Base-by-base conservation (phyloP, 2,797 vertebrate genomes). In the Enteromius fasciolatus region DNA sequence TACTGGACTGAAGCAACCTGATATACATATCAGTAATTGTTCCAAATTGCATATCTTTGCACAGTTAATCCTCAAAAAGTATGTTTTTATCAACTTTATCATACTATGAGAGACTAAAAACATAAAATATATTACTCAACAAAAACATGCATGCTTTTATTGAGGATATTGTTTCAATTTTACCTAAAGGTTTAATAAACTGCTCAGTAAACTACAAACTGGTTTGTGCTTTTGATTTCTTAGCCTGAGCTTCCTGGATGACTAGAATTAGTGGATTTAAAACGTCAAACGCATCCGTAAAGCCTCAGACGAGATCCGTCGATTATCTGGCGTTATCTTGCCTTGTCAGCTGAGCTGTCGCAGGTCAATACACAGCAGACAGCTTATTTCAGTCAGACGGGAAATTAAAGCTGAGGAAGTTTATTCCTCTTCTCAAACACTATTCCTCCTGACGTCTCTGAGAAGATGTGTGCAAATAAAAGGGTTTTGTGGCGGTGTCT, bases 331-430 rank as follows among this genome's bases (percentile, higher is more conserved):
- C 10, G 52, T 63, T 25, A 85, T 80, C 85, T 68, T 76, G 79
- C 82, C 39, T 50, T 81, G 81, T 89, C 87, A 87, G 81, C 31
- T 7, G 57, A 46, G 57, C 3, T 5, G 33, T 50, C 78, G 36
- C 36, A 20, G 36, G 46, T 59, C 36, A 31, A 20, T 25, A 31
- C 68, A 82, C 64, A 44, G 66, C 63, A 28, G 75, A 8, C 36
- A 74, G 11, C 28, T 73, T 39, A 12, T 23, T 28, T 66, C 33
- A 76, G n/a, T 59, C 82, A 74, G 74, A 25, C n/a, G n/a, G 48
- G 48, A 74, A 39, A 59, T 23, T 8, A n/a, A 52, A 48, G 59
- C 48, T n/a, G 25, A 39, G 5, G 12, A 81, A 54, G 61, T 41
- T 41, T 46, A 20, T 61, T 76, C 33, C 54, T 57, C 36, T 59